phyloP scores from a whole-genome alignment of 2,113 vertebrate species.

The Henicopernis longicauda region DNA sequence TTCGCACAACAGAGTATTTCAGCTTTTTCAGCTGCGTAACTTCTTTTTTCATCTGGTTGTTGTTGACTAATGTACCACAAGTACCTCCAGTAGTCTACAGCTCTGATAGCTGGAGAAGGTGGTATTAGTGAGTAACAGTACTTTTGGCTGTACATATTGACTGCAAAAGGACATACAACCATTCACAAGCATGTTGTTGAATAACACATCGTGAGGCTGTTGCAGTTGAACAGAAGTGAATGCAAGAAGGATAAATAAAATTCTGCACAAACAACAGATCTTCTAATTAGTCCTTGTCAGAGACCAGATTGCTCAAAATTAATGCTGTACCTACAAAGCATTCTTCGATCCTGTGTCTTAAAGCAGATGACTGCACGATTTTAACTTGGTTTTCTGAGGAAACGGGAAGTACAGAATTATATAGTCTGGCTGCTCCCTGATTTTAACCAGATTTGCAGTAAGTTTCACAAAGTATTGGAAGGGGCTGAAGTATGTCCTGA shows the following conservation, averaged over 20 bases:
- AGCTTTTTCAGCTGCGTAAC: neutral
- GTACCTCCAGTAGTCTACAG: neutral
- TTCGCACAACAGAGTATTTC: neutral
- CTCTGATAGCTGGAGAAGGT: neutral
- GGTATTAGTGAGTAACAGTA: too few relatives aligned
- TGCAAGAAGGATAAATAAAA: neutral
- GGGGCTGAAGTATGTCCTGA: neutral
- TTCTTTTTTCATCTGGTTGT: neutral
- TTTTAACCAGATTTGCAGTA: neutral
- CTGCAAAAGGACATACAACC: neutral
- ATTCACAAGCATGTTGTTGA: neutral
- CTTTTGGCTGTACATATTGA: neutral
- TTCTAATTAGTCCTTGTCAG: neutral
- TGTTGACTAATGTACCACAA: rapidly evolving
- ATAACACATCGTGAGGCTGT: neutral
- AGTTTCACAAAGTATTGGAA: neutral
- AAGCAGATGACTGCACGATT: neutral
- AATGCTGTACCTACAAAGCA: neutral
- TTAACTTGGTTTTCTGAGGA: neutral
- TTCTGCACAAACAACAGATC: neutral
- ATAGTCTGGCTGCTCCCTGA: neutral
- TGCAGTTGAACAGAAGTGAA: neutral
- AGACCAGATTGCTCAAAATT: neutral
- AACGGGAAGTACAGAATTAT: neutral
- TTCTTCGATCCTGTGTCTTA: neutral